Percentiles rank a stretch among this genome's conserved stretches.
phyloP scores from a whole-genome alignment of 2,888 invertebrate species.

The Xestia rhomboidea region DNA sequence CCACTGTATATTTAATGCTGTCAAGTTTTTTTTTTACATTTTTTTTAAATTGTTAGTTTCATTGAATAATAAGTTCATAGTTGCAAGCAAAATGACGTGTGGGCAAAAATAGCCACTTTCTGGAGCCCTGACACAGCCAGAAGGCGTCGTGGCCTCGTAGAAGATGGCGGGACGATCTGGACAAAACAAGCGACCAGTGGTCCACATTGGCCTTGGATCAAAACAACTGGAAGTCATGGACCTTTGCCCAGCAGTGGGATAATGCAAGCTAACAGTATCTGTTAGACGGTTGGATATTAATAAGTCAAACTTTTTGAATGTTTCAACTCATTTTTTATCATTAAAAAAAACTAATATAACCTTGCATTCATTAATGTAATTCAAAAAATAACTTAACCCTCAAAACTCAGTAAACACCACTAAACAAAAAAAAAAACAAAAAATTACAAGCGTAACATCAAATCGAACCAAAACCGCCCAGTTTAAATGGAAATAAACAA shows the following conservation, averaged over 20 bases:
- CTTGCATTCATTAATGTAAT: background rate
- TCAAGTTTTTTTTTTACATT: background rate
- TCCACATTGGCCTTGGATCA: too few relatives aligned
- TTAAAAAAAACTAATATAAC: background rate
- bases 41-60: background rate
- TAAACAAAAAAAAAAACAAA: constrained; percentile 46
- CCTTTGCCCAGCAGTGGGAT: too few relatives aligned
- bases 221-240: too few relatives aligned
- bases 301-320: background rate
- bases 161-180: too few relatives aligned
- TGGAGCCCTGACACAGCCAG: too few relatives aligned
- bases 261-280: too few relatives aligned
- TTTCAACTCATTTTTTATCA: background rate
- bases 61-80: background rate
- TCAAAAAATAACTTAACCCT: constrained; percentile 19
- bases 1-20: background rate
- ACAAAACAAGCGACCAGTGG: too few relatives aligned
- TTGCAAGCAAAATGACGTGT: too few relatives aligned
- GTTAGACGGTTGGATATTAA: too few relatives aligned
- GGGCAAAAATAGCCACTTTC: too few relatives aligned
- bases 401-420: constrained; percentile 50
- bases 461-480: constrained; percentile 67
- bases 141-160: too few relatives aligned
- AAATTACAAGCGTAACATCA: constrained; percentile 63
- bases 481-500: constrained; percentile 82